Evolutionary conservation across 1,140 invertebrate species (phyloP).

Genomic region (Copidosoma floridanum): DNA sequence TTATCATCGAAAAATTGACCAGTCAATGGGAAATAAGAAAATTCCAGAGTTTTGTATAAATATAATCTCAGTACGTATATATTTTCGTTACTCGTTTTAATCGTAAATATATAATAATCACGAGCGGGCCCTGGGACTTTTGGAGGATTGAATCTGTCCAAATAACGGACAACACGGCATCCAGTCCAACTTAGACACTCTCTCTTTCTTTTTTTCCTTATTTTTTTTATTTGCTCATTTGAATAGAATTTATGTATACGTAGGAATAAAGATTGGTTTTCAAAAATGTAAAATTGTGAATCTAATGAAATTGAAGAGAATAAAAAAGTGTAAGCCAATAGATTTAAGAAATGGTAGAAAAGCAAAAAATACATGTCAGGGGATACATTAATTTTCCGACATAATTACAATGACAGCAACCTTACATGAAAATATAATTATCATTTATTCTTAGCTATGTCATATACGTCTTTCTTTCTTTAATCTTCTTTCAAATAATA

Average conservation of each 20-base stretch:
- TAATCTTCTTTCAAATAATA: slow-evolving; percentile 15
- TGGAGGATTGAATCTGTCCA: too few relatives aligned
- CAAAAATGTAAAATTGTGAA: too few relatives aligned
- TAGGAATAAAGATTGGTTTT: too few relatives aligned
- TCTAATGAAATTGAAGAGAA: too few relatives aligned
- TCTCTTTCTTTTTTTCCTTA: not conserved
- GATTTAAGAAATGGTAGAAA: not conserved
- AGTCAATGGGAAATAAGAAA: slow-evolving; percentile 14
- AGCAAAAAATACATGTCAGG: not conserved
- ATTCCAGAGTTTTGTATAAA: slow-evolving; percentile 16
- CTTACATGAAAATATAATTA: slow-evolving; percentile 16
- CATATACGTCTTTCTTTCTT: slow-evolving; percentile 1
- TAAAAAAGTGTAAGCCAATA: too few relatives aligned
- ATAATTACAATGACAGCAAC: slow-evolving; percentile 24
- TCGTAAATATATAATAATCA: too few relatives aligned
- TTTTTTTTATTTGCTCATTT: too few relatives aligned
- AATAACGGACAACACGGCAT: too few relatives aligned
- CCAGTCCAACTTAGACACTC: not conserved
- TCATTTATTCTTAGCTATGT: not conserved
- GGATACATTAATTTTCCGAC: not conserved
- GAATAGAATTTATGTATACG: too few relatives aligned
- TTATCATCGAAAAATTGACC: slow-evolving; percentile 25
- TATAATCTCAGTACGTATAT: too few relatives aligned
- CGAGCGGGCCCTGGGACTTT: not conserved
- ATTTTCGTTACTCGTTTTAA: too few relatives aligned